Conservation (phyloP, 92 coral and sea anemone genomes). For the Chrysogorgia sp. region DNA sequence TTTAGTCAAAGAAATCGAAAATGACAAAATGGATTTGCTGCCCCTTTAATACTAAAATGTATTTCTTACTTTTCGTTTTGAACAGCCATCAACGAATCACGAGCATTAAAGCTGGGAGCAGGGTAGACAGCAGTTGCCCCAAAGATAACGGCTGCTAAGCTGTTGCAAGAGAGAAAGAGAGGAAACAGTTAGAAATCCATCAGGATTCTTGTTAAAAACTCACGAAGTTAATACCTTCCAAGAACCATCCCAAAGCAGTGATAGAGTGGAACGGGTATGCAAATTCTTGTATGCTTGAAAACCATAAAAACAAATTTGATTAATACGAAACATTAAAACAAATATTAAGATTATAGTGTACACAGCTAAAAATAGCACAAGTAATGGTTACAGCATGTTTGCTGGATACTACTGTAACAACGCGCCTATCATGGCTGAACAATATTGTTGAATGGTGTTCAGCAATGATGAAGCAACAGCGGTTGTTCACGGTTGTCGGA, state of each 20-base stretch:
- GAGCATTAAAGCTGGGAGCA: slow-evolving; percentile 82
- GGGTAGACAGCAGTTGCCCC: slow-evolving; percentile 96
- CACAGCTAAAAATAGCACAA: no score
- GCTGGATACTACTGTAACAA: no score
- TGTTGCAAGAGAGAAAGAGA: slow-evolving; percentile 21
- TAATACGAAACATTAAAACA: not conserved
- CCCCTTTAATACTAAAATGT: not conserved
- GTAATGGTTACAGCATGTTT: no score
- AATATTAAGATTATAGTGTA: no score
- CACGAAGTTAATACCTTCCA: slow-evolving; percentile 72
- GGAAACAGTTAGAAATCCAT: slow-evolving; percentile 1
- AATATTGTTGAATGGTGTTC: no score
- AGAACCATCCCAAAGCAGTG: slow-evolving; percentile 99
- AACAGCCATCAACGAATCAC: slow-evolving; percentile 74
- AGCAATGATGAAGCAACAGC: no score
- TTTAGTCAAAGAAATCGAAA: no score
- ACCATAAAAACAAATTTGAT: not conserved
- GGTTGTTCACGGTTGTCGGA: no score
- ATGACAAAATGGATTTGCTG: not conserved
- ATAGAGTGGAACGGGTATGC: slow-evolving; percentile 93
- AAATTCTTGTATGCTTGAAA: slow-evolving; percentile 72
- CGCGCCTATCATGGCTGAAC: no score
- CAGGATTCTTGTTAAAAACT: no score
- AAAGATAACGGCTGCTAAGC: slow-evolving; percentile 68
- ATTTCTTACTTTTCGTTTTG: slow-evolving; percentile 94